A percentile compares a stretch with the other conserved stretches of the same genome.
phyloP scores from a whole-genome alignment of 1,140 invertebrate species.

The Schlechtendalia chinensis region DNA sequence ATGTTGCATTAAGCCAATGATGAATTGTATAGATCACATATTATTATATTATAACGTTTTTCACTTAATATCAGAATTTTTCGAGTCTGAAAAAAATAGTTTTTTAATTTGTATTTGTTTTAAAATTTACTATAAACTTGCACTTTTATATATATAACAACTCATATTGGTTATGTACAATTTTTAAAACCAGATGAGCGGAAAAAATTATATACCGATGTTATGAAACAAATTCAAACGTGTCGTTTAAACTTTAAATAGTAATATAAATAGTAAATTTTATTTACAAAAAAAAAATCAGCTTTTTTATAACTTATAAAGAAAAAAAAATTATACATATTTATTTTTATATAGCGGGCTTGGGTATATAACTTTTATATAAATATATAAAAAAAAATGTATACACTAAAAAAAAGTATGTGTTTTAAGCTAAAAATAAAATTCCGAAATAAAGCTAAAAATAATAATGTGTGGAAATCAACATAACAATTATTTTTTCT shows the following conservation, averaged over 20 bases:
- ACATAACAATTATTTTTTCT: conserved; percentile 46
- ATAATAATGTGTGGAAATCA: conserved; percentile 44
- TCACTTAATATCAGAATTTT: background rate
- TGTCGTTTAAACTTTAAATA: conserved; percentile 42
- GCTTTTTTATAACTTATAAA: conserved; percentile 48
- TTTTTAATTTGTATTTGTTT: background rate
- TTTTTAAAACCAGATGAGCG: conserved; percentile 10
- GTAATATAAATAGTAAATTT: conserved; percentile 50
- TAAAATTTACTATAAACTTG: background rate
- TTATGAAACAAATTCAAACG: conserved; percentile 37
- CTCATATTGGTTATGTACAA: background rate
- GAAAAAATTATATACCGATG: conserved; percentile 7
- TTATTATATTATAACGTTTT: too few relatives aligned
- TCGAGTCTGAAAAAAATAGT: background rate
- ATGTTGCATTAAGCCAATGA: conserved; percentile 1
- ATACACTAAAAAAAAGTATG: conserved; percentile 45
- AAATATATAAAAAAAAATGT: conserved; percentile 20
- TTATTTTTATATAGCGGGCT: conserved; percentile 44
- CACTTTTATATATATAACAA: conserved; percentile 10
- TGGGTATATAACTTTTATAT: conserved; percentile 36
- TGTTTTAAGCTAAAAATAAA: conserved; percentile 49
- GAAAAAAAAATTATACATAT: conserved; percentile 46
- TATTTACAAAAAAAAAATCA: conserved; percentile 49
- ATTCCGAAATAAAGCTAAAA: conserved; percentile 49
- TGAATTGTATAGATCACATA: background rate